Conservation (phyloP, 2,797 vertebrate species). For the Mus caroli region DNA sequence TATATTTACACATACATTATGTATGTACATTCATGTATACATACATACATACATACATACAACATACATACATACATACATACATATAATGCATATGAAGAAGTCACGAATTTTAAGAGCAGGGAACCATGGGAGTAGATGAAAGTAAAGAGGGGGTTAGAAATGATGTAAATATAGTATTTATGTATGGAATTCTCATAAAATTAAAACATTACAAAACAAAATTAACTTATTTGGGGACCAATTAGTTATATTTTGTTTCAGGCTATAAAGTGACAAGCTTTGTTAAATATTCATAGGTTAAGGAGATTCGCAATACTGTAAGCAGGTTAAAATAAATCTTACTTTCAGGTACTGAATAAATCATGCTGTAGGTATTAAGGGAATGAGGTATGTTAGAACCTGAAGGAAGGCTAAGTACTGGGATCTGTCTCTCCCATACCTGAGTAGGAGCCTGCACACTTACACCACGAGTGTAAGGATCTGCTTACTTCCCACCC, state of each 20-base stretch:
- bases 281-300: conserved; percentile 38
- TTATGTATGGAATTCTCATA: not conserved
- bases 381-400: not conserved
- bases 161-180: not conserved
- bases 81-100: not conserved
- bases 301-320: conserved; percentile 58
- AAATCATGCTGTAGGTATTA: not conserved
- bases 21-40: too few species aligned
- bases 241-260: conserved; percentile 45
- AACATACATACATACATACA: not conserved
- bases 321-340: conserved; percentile 67
- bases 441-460: not conserved
- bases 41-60: not conserved
- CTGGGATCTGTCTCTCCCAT: not conserved
- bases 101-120: not conserved
- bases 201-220: not conserved
- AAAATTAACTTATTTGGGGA: not conserved
- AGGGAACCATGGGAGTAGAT: too few species aligned
- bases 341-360: conserved; percentile 46
- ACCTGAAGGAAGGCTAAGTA: not conserved
- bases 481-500: conserved; percentile 4
- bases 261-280: conserved; percentile 2
- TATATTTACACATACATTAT: not conserved
- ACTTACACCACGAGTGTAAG: not conserved
- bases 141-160: not conserved